These are phyloP conservation scores for Murina feae DNA, from an alignment of 2,113 vertebrate genomes.

Conservation along the genomic window DNA sequence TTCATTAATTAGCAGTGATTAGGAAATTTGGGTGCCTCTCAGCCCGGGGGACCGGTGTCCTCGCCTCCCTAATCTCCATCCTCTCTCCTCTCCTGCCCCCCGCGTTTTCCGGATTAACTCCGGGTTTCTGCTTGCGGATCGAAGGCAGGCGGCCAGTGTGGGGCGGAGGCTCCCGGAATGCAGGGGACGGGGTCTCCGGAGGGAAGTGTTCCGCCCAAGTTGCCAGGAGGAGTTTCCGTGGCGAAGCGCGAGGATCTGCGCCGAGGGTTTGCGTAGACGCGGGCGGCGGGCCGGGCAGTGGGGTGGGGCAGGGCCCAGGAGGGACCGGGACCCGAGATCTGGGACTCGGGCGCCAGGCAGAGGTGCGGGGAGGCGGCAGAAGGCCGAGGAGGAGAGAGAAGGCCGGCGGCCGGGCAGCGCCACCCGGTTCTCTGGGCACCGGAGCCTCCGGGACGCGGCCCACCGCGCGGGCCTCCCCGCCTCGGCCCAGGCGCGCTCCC, in stretches of 20 bases:
- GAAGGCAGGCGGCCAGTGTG: slow-evolving; percentile 18
- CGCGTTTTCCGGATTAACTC: slow-evolving; percentile 29
- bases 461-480: background rate
- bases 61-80: background rate
- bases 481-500: background rate
- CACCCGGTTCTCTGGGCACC: fast-evolving
- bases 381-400: background rate
- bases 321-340: background rate
- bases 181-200: slow-evolving; percentile 43
- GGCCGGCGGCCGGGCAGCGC: background rate
- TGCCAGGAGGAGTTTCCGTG: slow-evolving; percentile 55
- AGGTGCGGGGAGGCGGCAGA: background rate
- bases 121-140: background rate
- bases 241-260: background rate
- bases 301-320: background rate
- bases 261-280: background rate
- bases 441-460: background rate
- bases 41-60: background rate
- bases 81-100: background rate
- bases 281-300: background rate
- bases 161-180: slow-evolving; percentile 42
- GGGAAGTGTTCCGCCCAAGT: slow-evolving; percentile 43
- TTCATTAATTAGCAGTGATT: slow-evolving; percentile 65
- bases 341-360: background rate
- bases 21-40: slow-evolving; percentile 53